Evolutionary conservation across 2,888 invertebrate genomes (phyloP), one percentile per base, ranked within the genome.

Genomic region (Sesia bembeciformis): DNA sequence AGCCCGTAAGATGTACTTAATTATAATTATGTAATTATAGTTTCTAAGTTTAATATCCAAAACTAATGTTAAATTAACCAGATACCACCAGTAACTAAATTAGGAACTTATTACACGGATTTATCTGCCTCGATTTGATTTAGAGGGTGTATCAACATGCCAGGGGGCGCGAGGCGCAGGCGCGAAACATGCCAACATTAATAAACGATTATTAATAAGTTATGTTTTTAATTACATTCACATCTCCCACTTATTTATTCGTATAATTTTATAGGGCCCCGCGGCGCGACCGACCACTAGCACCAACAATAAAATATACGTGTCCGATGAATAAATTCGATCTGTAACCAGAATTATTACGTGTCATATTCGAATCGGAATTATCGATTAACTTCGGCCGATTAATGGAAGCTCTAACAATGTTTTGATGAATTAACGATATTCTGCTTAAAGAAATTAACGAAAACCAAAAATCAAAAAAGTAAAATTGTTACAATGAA

Each of bases 121-220:
- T 23, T 23, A 23, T 23, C 23, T 23, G 23, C 23, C 2, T 23
- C 2, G 23, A 23, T 23, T 23, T 23, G 23, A 23, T 23, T 23
- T 23, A 23, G 23, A 23, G 23, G 23, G 7, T 46, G 46, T 46
- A 46, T 50, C 7, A 39, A 6, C 38, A 7, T 41, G 52, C 5
- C 8, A 39, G 39, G 40, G 52, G 52, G 43, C 7, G 60, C 61
- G 59, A 63, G 59, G 62, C 62, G 64, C 65, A 78, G 82, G 82
- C 82, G 84, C 81, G 79, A 87, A 82, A 85, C 81, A 78, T 76
- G 81, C 76, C 78, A 83, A 76, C 79, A 74, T 81, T 85, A 86
- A 87, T 87, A 84, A 86, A 84, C 83, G 79, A 78, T 81, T 84
- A 86, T 85, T 87, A 86, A 84, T 83, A 88, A 87, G 85, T 87